phyloP scores from a whole-genome alignment of 2,113 vertebrate species.

The Vidua chalybeata region DNA sequence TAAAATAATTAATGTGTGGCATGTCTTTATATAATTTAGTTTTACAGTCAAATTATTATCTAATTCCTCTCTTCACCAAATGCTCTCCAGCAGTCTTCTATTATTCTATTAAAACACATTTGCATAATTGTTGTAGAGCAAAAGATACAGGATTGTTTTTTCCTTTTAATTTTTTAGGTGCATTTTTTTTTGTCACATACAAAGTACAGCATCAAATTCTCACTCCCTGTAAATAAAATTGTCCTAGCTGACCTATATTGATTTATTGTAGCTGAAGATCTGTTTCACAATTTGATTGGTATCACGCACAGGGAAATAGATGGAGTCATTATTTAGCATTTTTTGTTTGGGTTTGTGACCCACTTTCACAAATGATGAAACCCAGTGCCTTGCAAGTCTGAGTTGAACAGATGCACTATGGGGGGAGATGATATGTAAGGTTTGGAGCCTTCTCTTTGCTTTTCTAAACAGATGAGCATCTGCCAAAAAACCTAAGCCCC shows the following conservation, averaged over 20 bases:
- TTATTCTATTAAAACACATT: neutral
- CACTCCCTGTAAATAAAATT: neutral
- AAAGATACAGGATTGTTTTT: neutral
- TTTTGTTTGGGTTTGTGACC: neutral
- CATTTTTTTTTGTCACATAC: neutral
- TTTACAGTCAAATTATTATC: neutral
- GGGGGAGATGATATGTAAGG: neutral
- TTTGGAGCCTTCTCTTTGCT: neutral
- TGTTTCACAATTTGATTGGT: neutral
- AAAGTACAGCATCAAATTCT: neutral
- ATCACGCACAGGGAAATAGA: neutral
- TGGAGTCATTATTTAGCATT: neutral
- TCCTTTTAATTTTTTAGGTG: neutral
- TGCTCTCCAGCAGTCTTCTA: neutral
- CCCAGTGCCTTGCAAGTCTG: neutral
- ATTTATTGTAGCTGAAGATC: neutral
- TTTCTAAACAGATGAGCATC: neutral
- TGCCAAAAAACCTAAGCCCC: neutral
- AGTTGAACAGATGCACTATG: neutral
- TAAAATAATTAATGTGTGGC: neutral
- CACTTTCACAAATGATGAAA: neutral
- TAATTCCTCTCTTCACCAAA: neutral
- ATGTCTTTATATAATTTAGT: neutral
- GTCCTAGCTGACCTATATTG: neutral
- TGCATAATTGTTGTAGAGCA: neutral